These are phyloP conservation scores for Cynopterus sphinx DNA, from an alignment of 2,797 vertebrate genomes.

Conservation along the genomic window DNA sequence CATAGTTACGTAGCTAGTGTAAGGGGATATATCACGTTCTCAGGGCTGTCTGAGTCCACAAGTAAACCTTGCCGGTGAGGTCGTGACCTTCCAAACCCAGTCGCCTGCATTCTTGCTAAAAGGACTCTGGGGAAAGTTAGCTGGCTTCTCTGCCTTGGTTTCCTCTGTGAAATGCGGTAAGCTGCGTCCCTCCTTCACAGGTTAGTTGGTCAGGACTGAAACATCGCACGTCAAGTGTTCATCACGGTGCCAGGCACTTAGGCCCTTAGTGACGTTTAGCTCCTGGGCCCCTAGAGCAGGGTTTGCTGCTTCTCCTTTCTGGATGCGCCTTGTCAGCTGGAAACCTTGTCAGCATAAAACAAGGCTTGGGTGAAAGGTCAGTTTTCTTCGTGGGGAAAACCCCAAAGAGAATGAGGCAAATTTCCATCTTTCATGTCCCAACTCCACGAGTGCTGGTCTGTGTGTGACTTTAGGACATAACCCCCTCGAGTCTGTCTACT, in stretches of 20 bases:
- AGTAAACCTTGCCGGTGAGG: background rate
- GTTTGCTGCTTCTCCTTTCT: background rate
- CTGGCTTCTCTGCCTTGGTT: background rate
- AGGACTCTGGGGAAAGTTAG: background rate
- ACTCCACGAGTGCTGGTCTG: background rate
- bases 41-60: background rate
- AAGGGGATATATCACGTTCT: background rate
- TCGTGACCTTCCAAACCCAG: background rate
- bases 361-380: background rate
- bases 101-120: background rate
- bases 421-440: background rate
- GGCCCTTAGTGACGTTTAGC: background rate
- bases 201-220: background rate
- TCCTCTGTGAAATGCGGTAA: background rate
- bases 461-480: background rate
- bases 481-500: background rate
- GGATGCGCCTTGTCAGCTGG: background rate
- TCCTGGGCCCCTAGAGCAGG: background rate
- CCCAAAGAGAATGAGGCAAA: background rate
- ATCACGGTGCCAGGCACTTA: accelerated
- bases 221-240: accelerated
- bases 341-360: background rate
- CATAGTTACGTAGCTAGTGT: background rate
- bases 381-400: background rate
- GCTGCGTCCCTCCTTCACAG: background rate